Base-by-base conservation (phyloP, 2,888 invertebrate species). In the Rhorus exstirpatorius region DNA sequence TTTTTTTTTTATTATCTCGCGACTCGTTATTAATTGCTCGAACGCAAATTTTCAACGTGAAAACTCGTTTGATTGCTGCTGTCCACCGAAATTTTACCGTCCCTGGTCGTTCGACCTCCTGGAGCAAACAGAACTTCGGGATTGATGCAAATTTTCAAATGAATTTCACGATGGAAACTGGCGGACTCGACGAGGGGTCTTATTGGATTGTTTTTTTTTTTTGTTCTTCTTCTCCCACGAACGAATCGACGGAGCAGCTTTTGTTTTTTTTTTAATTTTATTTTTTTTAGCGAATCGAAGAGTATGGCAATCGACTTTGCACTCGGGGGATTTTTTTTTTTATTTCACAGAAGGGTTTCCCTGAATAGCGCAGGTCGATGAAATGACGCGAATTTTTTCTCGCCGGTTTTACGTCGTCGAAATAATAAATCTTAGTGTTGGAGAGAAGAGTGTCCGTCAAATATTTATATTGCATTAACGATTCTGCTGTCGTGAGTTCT, bases 21-120 rank as follows among this genome's bases (percentile, higher is more conserved):
- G 49, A 58, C 3, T 65, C 55, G 46, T 81, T 76, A 77, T 72
- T 77, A 77, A 81, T 81, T 78, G 60, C n/a, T 74, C 53, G 46
- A 81, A 78, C 63, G 77, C 24, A 67, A 78, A 81, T n/a, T 77
- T 49, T 53, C 41, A 72, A 76, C 41, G 35, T 65, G 44, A 17
- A 26, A 67, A 67, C 46, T 51, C 41, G 63, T 31, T 71, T 60
- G 26, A 35, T 53, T 51, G 24, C 58, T 19, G 12, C 17, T 35
- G 49, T 3, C n/a, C 19, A 53, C 63, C 31, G 46, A 53, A 19
- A 68, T 67, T 31, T 53, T 49, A 17, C 7, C 12, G 21, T n/a
- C n/a, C 21, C 61, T 17, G 12, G 31, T 19, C 1, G 53, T 38
- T 41, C 2, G 35, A 60, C 21, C 44, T 35, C 24, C 49, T 31